These are phyloP conservation scores for Gymnarchus niloticus DNA, from an alignment of 2,113 vertebrate species.

Conservation along the genomic window DNA sequence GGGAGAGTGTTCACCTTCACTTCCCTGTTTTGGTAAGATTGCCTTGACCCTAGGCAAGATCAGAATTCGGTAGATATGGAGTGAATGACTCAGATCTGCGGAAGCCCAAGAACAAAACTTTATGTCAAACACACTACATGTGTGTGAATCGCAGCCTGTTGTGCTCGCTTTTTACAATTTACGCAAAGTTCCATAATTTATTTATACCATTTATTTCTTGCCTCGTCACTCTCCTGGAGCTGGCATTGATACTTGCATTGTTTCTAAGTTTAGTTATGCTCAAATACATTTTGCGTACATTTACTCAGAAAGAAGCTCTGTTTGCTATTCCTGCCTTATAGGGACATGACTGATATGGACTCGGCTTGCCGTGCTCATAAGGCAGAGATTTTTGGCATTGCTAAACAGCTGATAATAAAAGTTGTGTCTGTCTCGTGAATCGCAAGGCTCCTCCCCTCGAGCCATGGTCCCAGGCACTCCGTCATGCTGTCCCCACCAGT, in stretches of 20 bases:
- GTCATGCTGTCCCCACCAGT: background rate
- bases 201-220: background rate
- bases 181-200: background rate
- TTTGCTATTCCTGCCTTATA: background rate
- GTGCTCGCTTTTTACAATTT: background rate
- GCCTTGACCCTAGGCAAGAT: background rate
- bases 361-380: background rate
- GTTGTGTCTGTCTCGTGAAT: background rate
- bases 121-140: no score
- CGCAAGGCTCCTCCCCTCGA: background rate
- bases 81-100: background rate
- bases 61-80: background rate
- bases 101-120: background rate
- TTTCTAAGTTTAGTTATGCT: background rate
- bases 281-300: no score
- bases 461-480: background rate
- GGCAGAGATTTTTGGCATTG: background rate
- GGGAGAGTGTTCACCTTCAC: background rate
- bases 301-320: background rate
- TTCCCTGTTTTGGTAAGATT: background rate
- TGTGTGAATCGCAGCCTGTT: no score
- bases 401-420: background rate
- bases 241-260: background rate
- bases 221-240: background rate
- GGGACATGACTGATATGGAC: background rate